A percentile compares a stretch with the other conserved stretches of the same genome.
Conservation (phyloP, 2,797 vertebrate genomes). For the Octomys mimax region DNA sequence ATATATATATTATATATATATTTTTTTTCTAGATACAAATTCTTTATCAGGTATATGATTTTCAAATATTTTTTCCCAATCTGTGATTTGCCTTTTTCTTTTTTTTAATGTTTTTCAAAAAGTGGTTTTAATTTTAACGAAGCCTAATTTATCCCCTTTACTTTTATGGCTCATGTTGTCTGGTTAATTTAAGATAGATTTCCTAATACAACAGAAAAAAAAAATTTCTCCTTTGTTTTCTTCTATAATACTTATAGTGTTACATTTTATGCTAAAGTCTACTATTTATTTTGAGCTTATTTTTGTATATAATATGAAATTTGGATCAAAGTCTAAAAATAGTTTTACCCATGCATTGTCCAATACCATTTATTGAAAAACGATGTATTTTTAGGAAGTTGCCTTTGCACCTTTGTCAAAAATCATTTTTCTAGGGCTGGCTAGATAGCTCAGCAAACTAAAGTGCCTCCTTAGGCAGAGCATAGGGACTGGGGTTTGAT, state of each 20-base stretch:
- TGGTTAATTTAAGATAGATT: background rate
- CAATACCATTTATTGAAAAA: background rate
- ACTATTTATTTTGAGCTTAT: background rate
- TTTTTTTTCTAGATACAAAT: background rate
- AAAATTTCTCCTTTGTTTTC: background rate
- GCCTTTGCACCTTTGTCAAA: background rate
- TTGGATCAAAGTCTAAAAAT: background rate
- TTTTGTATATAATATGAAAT: background rate
- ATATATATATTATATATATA: no score
- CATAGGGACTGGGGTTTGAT: no score
- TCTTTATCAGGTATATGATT: background rate
- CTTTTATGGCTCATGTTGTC: background rate
- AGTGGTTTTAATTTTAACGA: background rate
- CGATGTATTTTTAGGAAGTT: background rate
- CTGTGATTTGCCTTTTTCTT: background rate
- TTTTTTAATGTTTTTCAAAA: slow-evolving; percentile 15
- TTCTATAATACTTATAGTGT: background rate
- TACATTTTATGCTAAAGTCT: background rate
- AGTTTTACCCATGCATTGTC: background rate
- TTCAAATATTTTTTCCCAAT: slow-evolving; percentile 32
- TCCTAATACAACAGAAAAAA: background rate
- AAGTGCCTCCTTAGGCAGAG: no score
- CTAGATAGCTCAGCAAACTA: no score
- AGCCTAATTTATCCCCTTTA: background rate
- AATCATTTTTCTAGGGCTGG: background rate